Conservation (phyloP, 2,797 vertebrate species). For the Molossus molossus region DNA sequence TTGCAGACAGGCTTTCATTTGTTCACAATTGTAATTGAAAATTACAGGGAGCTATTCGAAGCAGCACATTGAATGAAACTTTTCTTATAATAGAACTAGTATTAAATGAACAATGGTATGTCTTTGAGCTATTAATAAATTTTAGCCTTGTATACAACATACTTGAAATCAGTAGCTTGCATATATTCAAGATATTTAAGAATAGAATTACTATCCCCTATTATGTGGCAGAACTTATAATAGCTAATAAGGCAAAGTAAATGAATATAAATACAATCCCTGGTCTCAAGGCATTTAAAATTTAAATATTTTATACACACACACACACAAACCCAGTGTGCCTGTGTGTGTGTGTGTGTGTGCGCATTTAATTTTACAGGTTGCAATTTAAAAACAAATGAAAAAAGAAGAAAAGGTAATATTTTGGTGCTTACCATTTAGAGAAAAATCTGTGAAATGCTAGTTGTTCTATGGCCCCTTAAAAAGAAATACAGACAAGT, state of each 20-base stretch:
- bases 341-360: no score
- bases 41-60: constrained; percentile 27
- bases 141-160: neutral
- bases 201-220: neutral
- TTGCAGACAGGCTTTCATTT: neutral
- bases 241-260: neutral
- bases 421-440: neutral
- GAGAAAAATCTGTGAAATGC: neutral
- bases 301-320: neutral
- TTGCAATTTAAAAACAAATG: constrained; percentile 6
- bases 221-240: neutral
- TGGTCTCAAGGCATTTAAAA: neutral
- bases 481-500: neutral
- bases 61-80: neutral
- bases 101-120: constrained; percentile 44
- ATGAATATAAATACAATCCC: neutral
- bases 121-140: neutral
- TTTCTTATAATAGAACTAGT: constrained; percentile 1
- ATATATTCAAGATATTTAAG: neutral
- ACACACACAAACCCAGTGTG: no score
- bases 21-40: constrained; percentile 33
- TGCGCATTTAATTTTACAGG: neutral
- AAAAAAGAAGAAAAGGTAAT: constrained; percentile 31
- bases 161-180: neutral
- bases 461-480: neutral